Evolutionary conservation across 2,888 invertebrate species (phyloP), one percentile per base, ranked within the genome.

Genomic region (Autographa gamma): DNA sequence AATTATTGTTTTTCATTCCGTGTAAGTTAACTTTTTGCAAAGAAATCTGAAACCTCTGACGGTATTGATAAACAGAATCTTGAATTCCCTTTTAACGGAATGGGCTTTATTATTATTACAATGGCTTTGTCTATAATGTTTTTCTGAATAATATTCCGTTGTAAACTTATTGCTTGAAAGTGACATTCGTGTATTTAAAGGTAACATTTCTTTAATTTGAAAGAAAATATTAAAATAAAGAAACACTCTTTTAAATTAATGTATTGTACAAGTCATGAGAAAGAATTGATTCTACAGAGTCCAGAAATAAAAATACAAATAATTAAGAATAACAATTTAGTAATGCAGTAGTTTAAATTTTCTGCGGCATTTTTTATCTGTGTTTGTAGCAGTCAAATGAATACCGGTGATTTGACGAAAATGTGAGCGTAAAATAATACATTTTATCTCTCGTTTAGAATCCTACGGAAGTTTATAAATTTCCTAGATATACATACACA

Each of bases 41-140:
- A 19, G 25, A 7, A 58, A 38, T 41, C 34, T 31, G 18, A 13
- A 63, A 16, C 11, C 7, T 56, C 43, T 25, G 38, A 9, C 25
- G 71, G 65, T 80, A 75, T 79, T 63, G 77, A 79, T 79, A 65
- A 48, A 64, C 43, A 76, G 60, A 59, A 59, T 59, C 7, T 59
- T 32, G 8, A 2, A 32, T 59, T 59, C 32, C 9, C 32, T 31
- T 59, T 16, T 32, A 59, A 18, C 9, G 13, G 6, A 59, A 59
- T 59, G 16, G 32, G 16, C 14, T 59, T 19, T 75, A 67, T 58
- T 68, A 68, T 76, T 48, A 66, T 60, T 76, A 79, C 41, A 66
- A 71, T 60, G 19, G 63, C 25, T 56, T 41, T 66, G 63, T 68
- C 76, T 43, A 63, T 43, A 25, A 25, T 25, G 59, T 56, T 77